Base-by-base conservation (phyloP, 2,888 invertebrate species). In the Plagiodera versicolora region DNA sequence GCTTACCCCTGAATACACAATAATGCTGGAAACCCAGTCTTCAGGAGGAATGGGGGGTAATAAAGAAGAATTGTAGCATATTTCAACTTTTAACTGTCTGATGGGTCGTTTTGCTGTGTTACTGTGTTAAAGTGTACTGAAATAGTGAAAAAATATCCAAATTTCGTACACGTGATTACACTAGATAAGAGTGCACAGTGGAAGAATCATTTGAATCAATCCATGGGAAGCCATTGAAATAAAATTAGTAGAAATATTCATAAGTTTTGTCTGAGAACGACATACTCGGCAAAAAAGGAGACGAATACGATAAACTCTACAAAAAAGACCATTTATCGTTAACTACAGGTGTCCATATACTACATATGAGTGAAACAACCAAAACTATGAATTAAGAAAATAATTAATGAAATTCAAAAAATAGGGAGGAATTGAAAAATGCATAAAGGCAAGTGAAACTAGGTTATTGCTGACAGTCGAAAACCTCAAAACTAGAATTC, bases 341-440 rank as follows among this genome's bases (percentile, higher is more conserved):
- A 50, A 50, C 30, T 50, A 9, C 14, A 49, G 24, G 49, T 10
- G 49, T 30, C 49, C 30, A 49, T 49, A 28, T 10, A 50, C 50
- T 50, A 14, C 11, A 50, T 50, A 50, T 16, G 2, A 14, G 1
- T 32, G 50, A 50, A 50, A 50, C 50, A 35, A 50, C 10, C 35
- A 50, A 35, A 50, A 50, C n/a, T 50, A 50, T 50, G 32, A 50
- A 50, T 50, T 50, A 50, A 50, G 30, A 6, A 50, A 50, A 50
- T 50, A 50, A 50, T 50, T 30, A 16, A 28, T 14, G 30, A 50
- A 50, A 28, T 50, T 14, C 30, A 50, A 28, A 50, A 50, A 28
- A 50, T 50, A 30, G 28, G 30, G 49, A 50, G 30, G 30, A 50
- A 50, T 8, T 50, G n/a, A 49, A 49, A 49, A 28, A 49, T 49